A percentile compares a stretch with the other conserved stretches of the same genome.
These are phyloP conservation scores for Diglossa cyanea DNA, from an alignment of 2,797 vertebrate genomes.

Conservation along the genomic window DNA sequence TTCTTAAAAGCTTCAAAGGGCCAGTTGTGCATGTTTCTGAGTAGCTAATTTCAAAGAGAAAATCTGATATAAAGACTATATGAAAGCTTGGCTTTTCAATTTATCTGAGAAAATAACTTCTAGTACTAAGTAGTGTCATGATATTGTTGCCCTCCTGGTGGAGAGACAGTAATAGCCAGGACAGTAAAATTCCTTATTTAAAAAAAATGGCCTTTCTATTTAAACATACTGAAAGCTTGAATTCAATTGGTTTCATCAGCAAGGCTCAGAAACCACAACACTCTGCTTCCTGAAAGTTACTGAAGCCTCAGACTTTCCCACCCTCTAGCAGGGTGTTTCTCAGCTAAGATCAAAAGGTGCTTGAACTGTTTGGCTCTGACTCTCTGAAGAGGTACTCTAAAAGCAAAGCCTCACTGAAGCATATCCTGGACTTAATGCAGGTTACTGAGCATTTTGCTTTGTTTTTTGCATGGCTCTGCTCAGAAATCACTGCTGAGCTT, in stretches of 20 bases:
- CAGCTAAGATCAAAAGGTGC: background rate
- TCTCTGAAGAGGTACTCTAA: background rate
- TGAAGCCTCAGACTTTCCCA: background rate
- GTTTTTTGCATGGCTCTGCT: background rate
- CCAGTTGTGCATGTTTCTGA: background rate
- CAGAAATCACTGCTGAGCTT: background rate
- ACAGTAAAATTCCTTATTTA: background rate
- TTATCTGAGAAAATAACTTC: background rate
- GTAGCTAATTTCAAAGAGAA: background rate
- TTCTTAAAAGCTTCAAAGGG: background rate
- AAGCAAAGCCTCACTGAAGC: background rate
- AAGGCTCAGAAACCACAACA: background rate
- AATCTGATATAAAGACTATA: background rate
- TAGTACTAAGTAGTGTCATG: background rate
- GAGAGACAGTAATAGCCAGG: background rate
- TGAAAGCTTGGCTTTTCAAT: background rate
- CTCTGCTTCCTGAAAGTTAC: background rate
- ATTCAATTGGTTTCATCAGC: background rate
- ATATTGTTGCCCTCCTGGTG: background rate
- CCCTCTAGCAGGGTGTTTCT: background rate
- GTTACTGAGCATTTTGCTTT: background rate
- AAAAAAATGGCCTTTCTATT: background rate
- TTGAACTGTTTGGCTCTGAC: background rate
- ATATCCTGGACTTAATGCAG: background rate
- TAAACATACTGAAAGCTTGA: background rate